These are phyloP conservation scores for Steinernema khuongi DNA, from an alignment of 1,140 invertebrate species.

Conservation along the genomic window DNA sequence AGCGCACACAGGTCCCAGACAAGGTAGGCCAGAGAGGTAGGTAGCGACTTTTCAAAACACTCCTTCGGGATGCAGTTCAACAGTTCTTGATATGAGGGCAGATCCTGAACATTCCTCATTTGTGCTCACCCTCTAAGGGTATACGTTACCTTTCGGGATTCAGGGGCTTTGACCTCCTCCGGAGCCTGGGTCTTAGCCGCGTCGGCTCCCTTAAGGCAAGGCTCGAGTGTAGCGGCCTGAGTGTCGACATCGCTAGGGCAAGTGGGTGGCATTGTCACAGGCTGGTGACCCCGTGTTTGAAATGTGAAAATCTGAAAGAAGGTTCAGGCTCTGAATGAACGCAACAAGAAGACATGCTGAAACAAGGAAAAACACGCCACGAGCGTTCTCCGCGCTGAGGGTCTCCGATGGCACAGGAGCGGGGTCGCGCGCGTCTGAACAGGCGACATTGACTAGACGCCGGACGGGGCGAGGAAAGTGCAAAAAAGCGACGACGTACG, in stretches of 20 bases:
- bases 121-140: background rate
- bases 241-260: background rate
- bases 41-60: conserved; percentile 55
- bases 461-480: too few species aligned
- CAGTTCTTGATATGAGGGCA: conserved; percentile 25
- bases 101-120: conserved; percentile 14
- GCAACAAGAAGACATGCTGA: background rate
- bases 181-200: background rate
- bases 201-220: background rate
- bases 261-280: conserved; percentile 5
- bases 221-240: background rate
- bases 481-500: background rate
- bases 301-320: conserved; percentile 1
- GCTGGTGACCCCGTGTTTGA: conserved; percentile 7
- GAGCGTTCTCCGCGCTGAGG: background rate
- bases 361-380: background rate
- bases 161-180: conserved; percentile 6
- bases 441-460: background rate
- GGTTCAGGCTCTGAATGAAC: background rate
- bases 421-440: background rate
- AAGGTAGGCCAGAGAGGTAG: conserved; percentile 58
- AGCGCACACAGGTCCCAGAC: conserved; percentile 56
- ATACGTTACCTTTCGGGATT: background rate
- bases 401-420: background rate
- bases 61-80: conserved; percentile 50